Evolutionary conservation across 2,113 vertebrate genomes (phyloP), one percentile per base, ranked within the genome.

Genomic region (Raja brachyura): DNA sequence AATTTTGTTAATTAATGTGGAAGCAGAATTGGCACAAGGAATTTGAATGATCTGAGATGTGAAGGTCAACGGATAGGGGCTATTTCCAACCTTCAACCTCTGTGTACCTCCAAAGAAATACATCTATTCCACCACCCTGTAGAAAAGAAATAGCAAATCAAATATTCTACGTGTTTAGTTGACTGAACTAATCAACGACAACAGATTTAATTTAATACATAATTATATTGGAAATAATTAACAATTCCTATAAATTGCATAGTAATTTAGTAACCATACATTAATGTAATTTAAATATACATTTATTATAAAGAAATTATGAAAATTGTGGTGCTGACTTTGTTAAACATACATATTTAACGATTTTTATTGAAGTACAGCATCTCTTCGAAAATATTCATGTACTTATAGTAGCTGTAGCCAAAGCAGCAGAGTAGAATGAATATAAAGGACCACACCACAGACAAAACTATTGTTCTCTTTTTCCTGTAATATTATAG

Each of bases 401-500:
- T 92, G 54, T 92, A 92, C 33, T 92, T 92, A 73, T 74, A 74
- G 90, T 92, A 92, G 70, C 90, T 92, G 68, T 54, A 74, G 68
- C 4, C 90, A 92, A 92, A 92, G 31, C 33, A 54, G 68, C 66
- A 92, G 68, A 92, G 90, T 74, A 92, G 90, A 92, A 92, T 73
- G 39, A 73, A 25, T 92, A 92, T 92, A 70, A 92, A 92, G 39
- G 66, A 25, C 20, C 33, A 92, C 31, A 92, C 90, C 90, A 92
- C 25, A 74, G 90, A 28, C 22, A 74, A 11, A 92, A 92, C 22
- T 3, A 92, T 6, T 2, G 11, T 73, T 66, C 9, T 14, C 8
- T 92, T 68, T 11, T 92, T 22, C 39, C 90, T 92, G 90, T 48
- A 92, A 92, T 92, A 10, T 73, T 8, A 73, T 16, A 92, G 68